Evolutionary conservation across 2,888 invertebrate species (phyloP).

Genomic region (Caenorhabditis auriculariae): DNA sequence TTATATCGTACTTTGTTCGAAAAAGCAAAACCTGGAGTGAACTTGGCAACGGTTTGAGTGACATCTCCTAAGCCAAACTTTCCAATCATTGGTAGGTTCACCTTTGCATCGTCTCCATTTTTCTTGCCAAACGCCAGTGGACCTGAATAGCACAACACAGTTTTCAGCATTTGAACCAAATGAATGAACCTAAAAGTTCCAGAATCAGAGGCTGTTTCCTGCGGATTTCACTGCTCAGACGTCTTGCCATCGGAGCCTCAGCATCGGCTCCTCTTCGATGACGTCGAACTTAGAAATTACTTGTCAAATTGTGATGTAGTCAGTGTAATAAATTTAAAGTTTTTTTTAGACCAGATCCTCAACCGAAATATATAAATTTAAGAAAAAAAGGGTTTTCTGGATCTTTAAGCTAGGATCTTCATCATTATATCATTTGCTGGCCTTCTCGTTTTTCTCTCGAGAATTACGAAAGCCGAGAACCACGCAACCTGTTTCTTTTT

Average conservation of each 20-base stretch:
- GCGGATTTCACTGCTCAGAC: conserved; percentile 20
- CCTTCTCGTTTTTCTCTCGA: no score
- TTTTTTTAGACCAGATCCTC: no score
- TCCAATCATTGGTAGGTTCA: conserved; percentile 40
- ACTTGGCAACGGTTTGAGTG: conserved; percentile 37
- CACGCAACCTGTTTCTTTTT: no score
- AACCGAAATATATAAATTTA: no score
- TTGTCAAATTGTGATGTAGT: no score
- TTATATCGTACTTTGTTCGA: neutral
- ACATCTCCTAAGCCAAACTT: conserved; percentile 48
- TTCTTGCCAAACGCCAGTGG: conserved; percentile 48
- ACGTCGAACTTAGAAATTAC: no score
- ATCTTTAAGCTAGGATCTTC: no score
- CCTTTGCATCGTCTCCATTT: conserved; percentile 43
- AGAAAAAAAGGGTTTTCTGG: no score
- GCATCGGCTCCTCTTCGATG: neutral
- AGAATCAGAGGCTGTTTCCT: conserved; percentile 35
- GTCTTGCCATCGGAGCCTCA: conserved; percentile 7
- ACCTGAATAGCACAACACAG: conserved; percentile 4
- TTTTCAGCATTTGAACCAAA: neutral
- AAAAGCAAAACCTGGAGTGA: conserved; percentile 29
- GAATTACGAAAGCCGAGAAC: no score
- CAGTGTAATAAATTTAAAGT: no score
- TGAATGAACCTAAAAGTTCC: conserved; percentile 16
- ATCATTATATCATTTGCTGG: no score